Conservation (phyloP, 2,113 vertebrate genomes). For the Uria lomvia region DNA sequence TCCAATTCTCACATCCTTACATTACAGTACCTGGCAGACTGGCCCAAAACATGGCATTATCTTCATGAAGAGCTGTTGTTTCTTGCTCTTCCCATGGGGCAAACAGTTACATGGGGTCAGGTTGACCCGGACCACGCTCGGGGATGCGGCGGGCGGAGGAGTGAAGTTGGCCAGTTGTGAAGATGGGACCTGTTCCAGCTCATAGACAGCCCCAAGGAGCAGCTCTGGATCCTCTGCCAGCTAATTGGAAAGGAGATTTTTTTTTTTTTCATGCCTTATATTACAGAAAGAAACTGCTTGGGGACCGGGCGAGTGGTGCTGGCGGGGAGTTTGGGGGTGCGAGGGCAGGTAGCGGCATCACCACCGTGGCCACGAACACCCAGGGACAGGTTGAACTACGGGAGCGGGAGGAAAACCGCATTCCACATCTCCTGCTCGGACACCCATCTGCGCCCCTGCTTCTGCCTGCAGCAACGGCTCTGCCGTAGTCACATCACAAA, state of each 20-base stretch:
- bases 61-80: neutral
- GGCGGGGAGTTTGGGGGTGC: fast-evolving
- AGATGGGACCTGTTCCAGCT: neutral
- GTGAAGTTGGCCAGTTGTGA: neutral
- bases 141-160: neutral
- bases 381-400: neutral
- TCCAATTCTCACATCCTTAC: neutral
- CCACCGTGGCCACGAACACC: fast-evolving
- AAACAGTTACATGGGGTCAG: fast-evolving
- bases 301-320: fast-evolving
- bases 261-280: neutral
- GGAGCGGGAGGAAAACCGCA: neutral
- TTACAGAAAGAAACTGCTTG: neutral
- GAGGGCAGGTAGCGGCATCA: neutral
- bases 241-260: neutral
- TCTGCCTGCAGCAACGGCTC: neutral
- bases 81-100: neutral
- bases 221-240: neutral
- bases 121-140: neutral
- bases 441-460: neutral
- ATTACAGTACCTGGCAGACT: neutral
- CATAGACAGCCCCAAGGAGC: neutral
- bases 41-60: neutral
- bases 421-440: fast-evolving
- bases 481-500: fast-evolving